A percentile compares a stretch with the other conserved stretches of the same genome.
These are phyloP conservation scores for Drosophila arizonae DNA, from an alignment of 1,140 invertebrate genomes.

Conservation along the genomic window DNA sequence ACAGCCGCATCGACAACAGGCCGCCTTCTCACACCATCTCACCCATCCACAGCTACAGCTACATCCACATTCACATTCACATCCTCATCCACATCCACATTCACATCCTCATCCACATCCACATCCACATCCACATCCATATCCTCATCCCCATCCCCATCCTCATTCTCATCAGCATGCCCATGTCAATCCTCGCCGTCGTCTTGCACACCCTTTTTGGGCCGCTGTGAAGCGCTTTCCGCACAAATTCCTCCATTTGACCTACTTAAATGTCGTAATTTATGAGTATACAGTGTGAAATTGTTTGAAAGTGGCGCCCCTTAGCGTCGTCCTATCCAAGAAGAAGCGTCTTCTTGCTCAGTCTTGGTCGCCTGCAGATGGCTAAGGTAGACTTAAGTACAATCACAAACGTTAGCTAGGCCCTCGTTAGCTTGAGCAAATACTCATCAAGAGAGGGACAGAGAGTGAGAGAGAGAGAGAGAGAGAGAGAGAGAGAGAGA, in stretches of 20 bases:
- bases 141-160: not conserved
- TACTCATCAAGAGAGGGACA: not conserved
- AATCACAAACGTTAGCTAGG: not conserved
- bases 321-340: conserved; percentile 31
- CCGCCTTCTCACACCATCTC: conserved; percentile 14
- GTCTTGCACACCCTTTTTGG: conserved; percentile 53
- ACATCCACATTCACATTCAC: conserved; percentile 11
- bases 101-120: not conserved
- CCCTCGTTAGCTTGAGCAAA: not conserved
- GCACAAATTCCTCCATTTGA: conserved; percentile 82
- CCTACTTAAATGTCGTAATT: conserved; percentile 81
- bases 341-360: conserved; percentile 32
- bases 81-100: not conserved
- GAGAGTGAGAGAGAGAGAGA: no score
- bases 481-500: no score
- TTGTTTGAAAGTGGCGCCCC: conserved; percentile 64
- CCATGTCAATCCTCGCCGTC: conserved; percentile 18
- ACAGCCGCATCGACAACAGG: conserved; percentile 57
- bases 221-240: conserved; percentile 71
- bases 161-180: not conserved
- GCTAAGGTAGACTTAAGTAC: not conserved
- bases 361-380: not conserved
- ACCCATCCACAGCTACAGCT: conserved; percentile 15
- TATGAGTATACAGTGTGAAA: conserved; percentile 80
- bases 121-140: not conserved